Conservation (phyloP, 2,888 invertebrate genomes). For the Laothoe populi region DNA sequence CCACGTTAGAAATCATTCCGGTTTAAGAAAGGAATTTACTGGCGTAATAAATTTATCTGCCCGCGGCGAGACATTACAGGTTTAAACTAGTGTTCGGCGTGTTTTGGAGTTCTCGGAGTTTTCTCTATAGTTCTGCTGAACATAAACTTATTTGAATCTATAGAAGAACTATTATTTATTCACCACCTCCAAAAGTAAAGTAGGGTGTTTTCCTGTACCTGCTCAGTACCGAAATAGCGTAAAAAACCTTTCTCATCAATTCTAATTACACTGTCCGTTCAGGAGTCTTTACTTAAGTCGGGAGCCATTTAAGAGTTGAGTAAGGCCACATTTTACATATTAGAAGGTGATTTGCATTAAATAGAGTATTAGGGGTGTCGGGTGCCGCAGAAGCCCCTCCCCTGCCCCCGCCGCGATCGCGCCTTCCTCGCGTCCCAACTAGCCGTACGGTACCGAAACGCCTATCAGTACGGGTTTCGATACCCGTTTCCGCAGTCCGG, state of each 20-base stretch:
- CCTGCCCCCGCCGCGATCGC: background rate
- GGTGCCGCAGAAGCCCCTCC: background rate
- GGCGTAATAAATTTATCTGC: too few species aligned
- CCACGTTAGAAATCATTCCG: too few species aligned
- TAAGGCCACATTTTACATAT: constrained; percentile 20
- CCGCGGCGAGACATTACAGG: too few species aligned
- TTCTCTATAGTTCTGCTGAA: too few species aligned
- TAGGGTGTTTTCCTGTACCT: background rate
- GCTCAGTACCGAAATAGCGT: background rate
- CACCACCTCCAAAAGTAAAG: too few species aligned
- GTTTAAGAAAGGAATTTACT: too few species aligned
- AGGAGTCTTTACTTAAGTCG: constrained; percentile 15
- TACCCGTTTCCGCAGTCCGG: constrained; percentile 35
- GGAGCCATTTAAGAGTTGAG: constrained; percentile 11
- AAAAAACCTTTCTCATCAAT: constrained; percentile 9
- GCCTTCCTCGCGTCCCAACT: background rate
- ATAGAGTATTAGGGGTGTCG: constrained; percentile 3
- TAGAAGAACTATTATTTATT: too few species aligned
- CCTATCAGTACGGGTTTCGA: constrained; percentile 31
- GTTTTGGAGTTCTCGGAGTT: too few species aligned
- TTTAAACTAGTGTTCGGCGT: too few species aligned
- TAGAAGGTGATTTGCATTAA: constrained; percentile 24
- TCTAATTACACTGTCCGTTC: constrained; percentile 17
- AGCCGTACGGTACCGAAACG: constrained; percentile 7
- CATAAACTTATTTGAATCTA: too few species aligned